Base-by-base conservation (phyloP, 2,888 invertebrate species). In the Monoplex corrugatus region DNA sequence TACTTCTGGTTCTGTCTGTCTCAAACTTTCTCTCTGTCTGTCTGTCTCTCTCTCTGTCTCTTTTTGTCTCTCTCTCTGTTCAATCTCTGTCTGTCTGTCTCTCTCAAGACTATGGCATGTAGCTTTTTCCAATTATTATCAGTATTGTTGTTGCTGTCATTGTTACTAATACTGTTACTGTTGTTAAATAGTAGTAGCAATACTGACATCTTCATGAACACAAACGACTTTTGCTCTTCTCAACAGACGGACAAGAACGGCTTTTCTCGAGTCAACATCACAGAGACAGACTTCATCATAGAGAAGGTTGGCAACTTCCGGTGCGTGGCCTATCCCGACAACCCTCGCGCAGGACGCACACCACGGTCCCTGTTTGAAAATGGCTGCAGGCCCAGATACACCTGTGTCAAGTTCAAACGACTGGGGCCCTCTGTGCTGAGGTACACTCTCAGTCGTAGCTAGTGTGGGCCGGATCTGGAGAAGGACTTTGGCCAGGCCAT, bases 351-450 rank as follows among this genome's bases (percentile, higher is more conserved):
- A 88, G 89, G 82, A 89, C 92, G 80, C 94, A 91, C 89, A 93
- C 94, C 23, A 92, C 94, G 0, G 90, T 93, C 94, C 16, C 78
- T 92, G n/a, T 94, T 92, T 84, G 87, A 89, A 68, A 94, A 95
- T 87, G 95, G 95, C 10, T 95, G 95, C 87, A 88, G 94, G 28
- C 95, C 95, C 50, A 50, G 50, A 16, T 72, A 72, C 72, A 93
- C 94, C 19, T 95, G 95, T 86, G 35, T 94, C n/a, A 89, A 91
- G 75, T 90, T 95, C 35, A 90, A 91, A 35, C 89, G 91, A 28
- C 89, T 93, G 0, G 91, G 90, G 0, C 92, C 92, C 2, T 92
- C 92, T 32, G 93, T 93, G 1, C 84, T 94, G 68, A 91, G 92
- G 0, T 93, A 92, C 88, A 92, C 93, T 13, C 86, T 94, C 10